A percentile compares a stretch with the other conserved stretches of the same genome.
These are phyloP conservation scores for Microctenopoma stevenorrisi DNA, from an alignment of 2,797 vertebrate genomes.

Conservation along the genomic window DNA sequence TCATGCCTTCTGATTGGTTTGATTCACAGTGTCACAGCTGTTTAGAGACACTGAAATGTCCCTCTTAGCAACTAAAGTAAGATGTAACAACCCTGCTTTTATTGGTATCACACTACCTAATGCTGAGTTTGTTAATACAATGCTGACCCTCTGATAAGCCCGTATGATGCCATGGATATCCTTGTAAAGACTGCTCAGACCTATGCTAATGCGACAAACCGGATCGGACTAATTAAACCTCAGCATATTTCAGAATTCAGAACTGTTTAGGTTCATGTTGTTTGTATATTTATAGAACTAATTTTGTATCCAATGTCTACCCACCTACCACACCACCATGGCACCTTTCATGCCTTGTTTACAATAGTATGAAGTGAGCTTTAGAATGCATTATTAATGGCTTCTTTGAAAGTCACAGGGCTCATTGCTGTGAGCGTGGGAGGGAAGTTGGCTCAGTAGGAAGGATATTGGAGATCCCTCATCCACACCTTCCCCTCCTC, in stretches of 20 bases:
- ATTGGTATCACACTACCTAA: constrained; percentile 25
- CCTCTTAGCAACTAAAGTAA: constrained; percentile 27
- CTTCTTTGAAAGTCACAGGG: constrained; percentile 68
- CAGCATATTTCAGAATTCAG: constrained; percentile 1
- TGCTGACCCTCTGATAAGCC: constrained; percentile 34
- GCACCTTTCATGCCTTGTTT: constrained; percentile 63
- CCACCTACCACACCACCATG: constrained; percentile 22
- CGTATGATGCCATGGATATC: constrained; percentile 46
- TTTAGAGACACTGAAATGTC: constrained; percentile 15
- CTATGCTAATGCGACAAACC: constrained; percentile 32
- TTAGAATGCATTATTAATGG: constrained; percentile 72
- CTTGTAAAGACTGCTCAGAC: constrained; percentile 20
- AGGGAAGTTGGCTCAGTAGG: constrained; percentile 49
- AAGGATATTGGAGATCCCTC: constrained; percentile 53
- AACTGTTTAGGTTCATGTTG: constrained; percentile 1
- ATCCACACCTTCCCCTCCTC: constrained; percentile 23
- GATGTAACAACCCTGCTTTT: constrained; percentile 13
- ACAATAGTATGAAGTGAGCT: constrained; percentile 67
- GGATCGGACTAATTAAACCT: constrained; percentile 26
- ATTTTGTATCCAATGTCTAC: constrained; percentile 14
- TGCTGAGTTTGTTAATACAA: constrained; percentile 14
- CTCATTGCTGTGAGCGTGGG: constrained; percentile 63
- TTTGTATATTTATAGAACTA: constrained; percentile 11
- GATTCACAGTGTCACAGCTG: constrained; percentile 22
- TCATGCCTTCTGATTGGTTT: constrained; percentile 27